Evolutionary conservation across 2,888 invertebrate genomes (phyloP).

Genomic region (Callinectes sapidus): DNA sequence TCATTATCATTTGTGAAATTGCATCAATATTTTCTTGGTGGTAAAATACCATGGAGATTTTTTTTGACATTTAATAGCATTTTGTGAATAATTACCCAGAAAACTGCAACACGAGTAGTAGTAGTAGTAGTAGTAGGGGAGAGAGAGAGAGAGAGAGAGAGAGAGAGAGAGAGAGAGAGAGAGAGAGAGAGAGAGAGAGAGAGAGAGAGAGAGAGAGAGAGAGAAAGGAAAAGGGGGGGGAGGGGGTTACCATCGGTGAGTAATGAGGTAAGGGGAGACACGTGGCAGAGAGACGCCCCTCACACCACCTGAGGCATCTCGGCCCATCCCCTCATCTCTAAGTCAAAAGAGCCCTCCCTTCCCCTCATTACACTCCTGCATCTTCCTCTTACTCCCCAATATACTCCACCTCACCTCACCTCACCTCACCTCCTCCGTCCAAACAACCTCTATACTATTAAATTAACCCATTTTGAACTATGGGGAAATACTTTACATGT

Average conservation of each 20-base stretch:
- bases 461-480: not conserved
- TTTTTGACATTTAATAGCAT: too few species aligned
- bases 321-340: slow-evolving; percentile 5
- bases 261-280: slow-evolving; percentile 51
- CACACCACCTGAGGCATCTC: slow-evolving; percentile 22
- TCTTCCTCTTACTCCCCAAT: not conserved
- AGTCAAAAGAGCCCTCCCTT: slow-evolving; percentile 13
- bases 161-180: slow-evolving; percentile 19
- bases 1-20: too few species aligned
- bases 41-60: too few species aligned
- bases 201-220: slow-evolving; percentile 38
- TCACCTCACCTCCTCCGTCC: not conserved
- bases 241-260: slow-evolving; percentile 32
- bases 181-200: slow-evolving; percentile 24
- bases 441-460: not conserved
- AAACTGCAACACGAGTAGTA: too few species aligned
- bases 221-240: not conserved
- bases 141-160: slow-evolving; percentile 1
- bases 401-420: not conserved
- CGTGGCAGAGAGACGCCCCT: slow-evolving; percentile 48
- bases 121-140: not conserved
- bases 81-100: too few species aligned
- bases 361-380: not conserved
- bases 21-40: too few species aligned
- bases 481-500: not conserved